Evolutionary conservation across 2,113 vertebrate genomes (phyloP).

Genomic region (Probosciger aterrimus): DNA sequence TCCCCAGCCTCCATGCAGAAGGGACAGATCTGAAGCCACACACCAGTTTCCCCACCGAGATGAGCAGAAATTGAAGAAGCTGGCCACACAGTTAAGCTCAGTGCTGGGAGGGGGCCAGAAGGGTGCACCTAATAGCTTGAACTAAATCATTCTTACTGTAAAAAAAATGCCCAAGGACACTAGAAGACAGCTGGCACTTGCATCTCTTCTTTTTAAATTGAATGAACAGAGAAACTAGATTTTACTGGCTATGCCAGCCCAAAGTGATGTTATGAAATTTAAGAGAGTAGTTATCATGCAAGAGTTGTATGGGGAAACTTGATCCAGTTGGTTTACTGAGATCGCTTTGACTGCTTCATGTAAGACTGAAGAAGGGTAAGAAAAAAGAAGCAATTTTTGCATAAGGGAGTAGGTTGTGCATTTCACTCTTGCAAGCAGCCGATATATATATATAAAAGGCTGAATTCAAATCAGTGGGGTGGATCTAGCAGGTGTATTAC

Average conservation of each 20-base stretch:
- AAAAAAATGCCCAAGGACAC: neutral
- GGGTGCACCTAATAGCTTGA: neutral
- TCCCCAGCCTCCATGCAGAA: neutral
- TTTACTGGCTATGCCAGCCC: constrained; percentile 3
- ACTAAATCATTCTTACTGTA: neutral
- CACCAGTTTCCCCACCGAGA: neutral
- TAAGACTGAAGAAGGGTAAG: neutral
- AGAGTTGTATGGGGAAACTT: neutral
- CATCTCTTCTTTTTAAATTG: neutral
- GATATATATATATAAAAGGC: neutral
- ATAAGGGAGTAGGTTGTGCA: neutral
- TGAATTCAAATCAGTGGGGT: neutral
- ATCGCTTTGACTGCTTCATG: neutral
- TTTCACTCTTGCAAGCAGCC: neutral
- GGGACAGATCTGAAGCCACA: neutral
- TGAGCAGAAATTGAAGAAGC: neutral
- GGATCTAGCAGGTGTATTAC: neutral
- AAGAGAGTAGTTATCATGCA: neutral
- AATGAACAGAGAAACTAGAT: neutral
- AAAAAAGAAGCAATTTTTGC: neutral
- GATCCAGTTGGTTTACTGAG: neutral
- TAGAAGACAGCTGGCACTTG: neutral
- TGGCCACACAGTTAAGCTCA: neutral
- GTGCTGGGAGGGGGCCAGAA: neutral
- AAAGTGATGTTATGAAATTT: constrained; percentile 1